Evolutionary conservation across 1,140 invertebrate genomes (phyloP), one percentile per base, ranked within the genome.

Genomic region (Acromyrmex heyeri): DNA sequence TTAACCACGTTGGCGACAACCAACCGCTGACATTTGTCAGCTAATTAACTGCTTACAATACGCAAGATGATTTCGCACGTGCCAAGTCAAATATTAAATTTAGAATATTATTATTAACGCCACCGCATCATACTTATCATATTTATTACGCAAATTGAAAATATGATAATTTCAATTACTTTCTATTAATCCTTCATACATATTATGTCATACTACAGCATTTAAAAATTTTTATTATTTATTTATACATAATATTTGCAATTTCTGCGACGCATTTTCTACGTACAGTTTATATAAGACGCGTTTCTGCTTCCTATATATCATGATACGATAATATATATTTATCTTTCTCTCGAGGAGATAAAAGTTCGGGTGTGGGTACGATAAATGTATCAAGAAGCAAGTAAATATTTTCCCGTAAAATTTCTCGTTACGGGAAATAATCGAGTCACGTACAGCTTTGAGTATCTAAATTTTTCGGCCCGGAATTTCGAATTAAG

Each of bases 321-420:
- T 3, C 53, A 14, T 53, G 78, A 70, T 69, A 38, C 67, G 79
- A 59, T 61, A 70, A 69, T 48, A n/a, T 34, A n/a, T 73, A 83
- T 7, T 7, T 44, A 44, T 44, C 8, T 10, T 10, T 83, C 55
- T 83, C 21, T 4, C 38, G 18, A 10, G 1, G 5, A 61, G 69
- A 83, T 83, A 83, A 83, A 83, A 73, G 3, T 83, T 83, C 69
- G 69, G 55, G 69, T 30, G 67, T 27, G 69, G 14, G 27, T 6
- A 27, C n/a, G 79, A 73, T 75, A 83, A 59, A 61, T 59, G 21
- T 69, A 79, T 70, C 59, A 27, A 69, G 38, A 34, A 50, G 55
- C 34, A 59, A 12, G n/a, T 61, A 83, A 83, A 83, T 83, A 83
- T 83, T 12, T n/a, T n/a, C 16, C n/a, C 24, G 18, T 61, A 50